A percentile compares a stretch with the other conserved stretches of the same genome.
Conservation (phyloP, 2,888 invertebrate species). For the Creontiades dilutus region DNA sequence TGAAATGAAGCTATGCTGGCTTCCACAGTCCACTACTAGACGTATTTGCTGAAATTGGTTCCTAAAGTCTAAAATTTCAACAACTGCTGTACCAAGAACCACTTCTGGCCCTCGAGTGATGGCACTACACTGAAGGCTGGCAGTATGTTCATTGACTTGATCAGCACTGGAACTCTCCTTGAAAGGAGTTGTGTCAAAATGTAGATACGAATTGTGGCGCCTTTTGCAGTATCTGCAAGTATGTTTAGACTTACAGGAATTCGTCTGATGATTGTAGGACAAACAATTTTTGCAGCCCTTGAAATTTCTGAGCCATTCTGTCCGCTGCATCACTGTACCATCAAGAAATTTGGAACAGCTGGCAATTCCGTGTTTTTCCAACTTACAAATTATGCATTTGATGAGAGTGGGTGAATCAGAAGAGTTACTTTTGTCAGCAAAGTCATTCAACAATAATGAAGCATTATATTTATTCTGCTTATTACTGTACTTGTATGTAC, state of each 20-base stretch:
- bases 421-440: not conserved
- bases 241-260: not conserved
- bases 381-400: constrained; percentile 5
- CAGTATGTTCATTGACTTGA: not conserved
- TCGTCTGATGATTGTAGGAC: not conserved
- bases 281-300: constrained; percentile 45
- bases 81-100: constrained; percentile 63
- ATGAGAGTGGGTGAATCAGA: not conserved
- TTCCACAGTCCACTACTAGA: constrained; percentile 63
- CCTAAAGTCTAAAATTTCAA: constrained; percentile 45
- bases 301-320: not conserved
- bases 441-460: constrained; percentile 9
- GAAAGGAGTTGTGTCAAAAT: not conserved
- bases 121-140: not conserved
- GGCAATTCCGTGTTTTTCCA: not conserved
- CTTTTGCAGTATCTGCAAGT: not conserved
- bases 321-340: not conserved
- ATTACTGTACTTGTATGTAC: no score
- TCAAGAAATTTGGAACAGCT: not conserved
- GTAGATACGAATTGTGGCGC: not conserved
- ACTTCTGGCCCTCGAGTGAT: not conserved
- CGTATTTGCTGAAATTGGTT: constrained; percentile 47
- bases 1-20: constrained; percentile 57
- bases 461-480: not conserved
- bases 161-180: not conserved